phyloP scores from a whole-genome alignment of 2,888 invertebrate species.

The Sarcophaga caerulescens region DNA sequence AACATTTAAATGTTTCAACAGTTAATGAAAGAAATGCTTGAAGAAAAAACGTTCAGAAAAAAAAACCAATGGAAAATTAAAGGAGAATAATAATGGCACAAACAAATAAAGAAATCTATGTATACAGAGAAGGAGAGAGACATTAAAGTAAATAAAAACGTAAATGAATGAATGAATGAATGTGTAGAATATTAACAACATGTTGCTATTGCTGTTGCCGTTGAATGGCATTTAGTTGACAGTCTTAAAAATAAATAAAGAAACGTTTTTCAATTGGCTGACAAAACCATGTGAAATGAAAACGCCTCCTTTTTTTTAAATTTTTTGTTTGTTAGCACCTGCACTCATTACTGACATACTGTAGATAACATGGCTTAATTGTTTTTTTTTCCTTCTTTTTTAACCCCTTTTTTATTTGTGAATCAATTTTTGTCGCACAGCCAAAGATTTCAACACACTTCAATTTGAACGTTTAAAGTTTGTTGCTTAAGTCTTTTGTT shows the following conservation, averaged over 20 bases:
- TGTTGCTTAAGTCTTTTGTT: too few species aligned
- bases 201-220: slow-evolving; percentile 31
- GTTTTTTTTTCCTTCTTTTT: background rate
- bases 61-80: background rate
- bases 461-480: too few species aligned
- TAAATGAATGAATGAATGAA: background rate
- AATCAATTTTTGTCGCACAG: too few species aligned
- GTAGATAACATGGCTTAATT: background rate
- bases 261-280: slow-evolving; percentile 60
- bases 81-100: background rate
- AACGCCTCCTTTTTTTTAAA: slow-evolving; percentile 54
- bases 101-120: background rate
- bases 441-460: too few species aligned
- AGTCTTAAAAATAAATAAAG: slow-evolving; percentile 47
- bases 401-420: too few species aligned
- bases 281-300: slow-evolving; percentile 38
- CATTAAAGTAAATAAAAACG: slow-evolving; percentile 11
- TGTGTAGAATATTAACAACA: slow-evolving; percentile 33
- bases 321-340: background rate
- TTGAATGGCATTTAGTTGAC: slow-evolving; percentile 54
- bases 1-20: slow-evolving; percentile 30
- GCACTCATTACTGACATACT: background rate
- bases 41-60: too few species aligned
- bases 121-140: slow-evolving; percentile 1
- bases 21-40: slow-evolving; percentile 19